phyloP scores from a whole-genome alignment of 2,797 vertebrate genomes.

The Amniataba percoides region DNA sequence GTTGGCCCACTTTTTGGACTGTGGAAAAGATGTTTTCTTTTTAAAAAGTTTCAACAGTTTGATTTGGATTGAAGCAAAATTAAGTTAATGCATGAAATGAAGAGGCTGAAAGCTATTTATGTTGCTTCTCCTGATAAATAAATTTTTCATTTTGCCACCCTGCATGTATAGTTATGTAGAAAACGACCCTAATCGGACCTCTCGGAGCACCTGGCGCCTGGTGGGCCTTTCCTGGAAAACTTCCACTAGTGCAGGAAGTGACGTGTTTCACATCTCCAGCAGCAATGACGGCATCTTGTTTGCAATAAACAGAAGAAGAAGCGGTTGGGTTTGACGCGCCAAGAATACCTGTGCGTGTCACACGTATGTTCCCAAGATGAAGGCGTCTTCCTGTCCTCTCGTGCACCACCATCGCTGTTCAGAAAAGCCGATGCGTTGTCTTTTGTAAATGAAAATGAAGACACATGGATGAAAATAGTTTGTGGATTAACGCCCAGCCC shows the following conservation, averaged over 20 bases:
- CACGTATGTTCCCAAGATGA: not conserved
- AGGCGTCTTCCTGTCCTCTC: not conserved
- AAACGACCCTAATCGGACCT: not conserved
- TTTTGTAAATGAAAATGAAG: constrained; percentile 4
- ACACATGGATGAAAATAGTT: not conserved
- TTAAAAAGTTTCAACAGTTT: not conserved
- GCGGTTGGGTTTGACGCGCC: not conserved
- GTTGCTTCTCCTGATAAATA: constrained; percentile 5
- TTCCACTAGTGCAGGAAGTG: constrained; percentile 30
- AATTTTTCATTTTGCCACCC: not conserved
- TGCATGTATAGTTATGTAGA: not conserved
- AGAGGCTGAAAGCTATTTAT: not conserved
- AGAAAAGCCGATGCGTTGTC: constrained; percentile 41
- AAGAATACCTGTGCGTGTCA: not conserved
- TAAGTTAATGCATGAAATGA: not conserved
- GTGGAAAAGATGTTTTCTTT: not conserved
- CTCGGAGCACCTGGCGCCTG: constrained; percentile 2
- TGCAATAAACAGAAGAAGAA: constrained; percentile 47
- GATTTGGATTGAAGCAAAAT: not conserved
- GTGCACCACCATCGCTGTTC: not conserved
- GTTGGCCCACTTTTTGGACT: constrained; percentile 24
- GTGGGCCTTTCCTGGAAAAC: constrained; percentile 29
- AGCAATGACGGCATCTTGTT: constrained; percentile 17
- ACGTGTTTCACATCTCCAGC: constrained; percentile 22
- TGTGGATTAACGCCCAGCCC: not conserved